Evolutionary conservation across 2,113 vertebrate species (phyloP).

Genomic region (Pseudopipra pipra): DNA sequence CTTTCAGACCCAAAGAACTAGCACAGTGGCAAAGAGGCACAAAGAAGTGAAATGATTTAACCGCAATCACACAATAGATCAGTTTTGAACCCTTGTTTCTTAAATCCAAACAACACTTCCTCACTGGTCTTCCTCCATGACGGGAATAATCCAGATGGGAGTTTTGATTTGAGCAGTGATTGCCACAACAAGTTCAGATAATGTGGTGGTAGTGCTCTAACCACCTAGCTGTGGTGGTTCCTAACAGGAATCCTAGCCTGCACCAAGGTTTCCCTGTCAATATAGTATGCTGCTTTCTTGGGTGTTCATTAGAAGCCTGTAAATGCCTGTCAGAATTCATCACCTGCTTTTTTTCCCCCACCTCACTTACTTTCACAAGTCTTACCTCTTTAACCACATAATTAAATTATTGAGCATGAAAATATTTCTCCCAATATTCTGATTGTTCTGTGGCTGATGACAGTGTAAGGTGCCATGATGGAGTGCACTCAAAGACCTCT

Average conservation of each 20-base stretch:
- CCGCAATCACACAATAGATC: neutral
- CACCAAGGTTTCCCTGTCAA: neutral
- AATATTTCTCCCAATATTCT: constrained; percentile 40
- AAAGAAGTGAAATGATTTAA: neutral
- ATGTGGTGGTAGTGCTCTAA: neutral
- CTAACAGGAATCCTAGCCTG: neutral
- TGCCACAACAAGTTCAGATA: neutral
- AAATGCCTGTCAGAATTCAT: constrained; percentile 11
- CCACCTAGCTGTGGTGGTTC: neutral
- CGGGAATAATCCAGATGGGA: neutral
- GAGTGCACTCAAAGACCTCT: constrained; percentile 50
- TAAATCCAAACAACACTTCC: neutral
- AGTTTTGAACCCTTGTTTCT: neutral
- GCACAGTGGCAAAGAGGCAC: neutral
- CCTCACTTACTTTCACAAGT: neutral
- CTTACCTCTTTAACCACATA: constrained; percentile 38
- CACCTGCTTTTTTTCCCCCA: neutral
- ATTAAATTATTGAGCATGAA: constrained; percentile 46
- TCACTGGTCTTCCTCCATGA: neutral
- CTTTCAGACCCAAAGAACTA: neutral
- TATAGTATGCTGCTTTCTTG: neutral
- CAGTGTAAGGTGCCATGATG: constrained; percentile 27
- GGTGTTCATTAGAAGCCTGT: neutral
- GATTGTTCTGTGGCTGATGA: constrained; percentile 23
- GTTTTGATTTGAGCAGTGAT: neutral